phyloP scores from a whole-genome alignment of 2,797 vertebrate species.

The Platalea minor region DNA sequence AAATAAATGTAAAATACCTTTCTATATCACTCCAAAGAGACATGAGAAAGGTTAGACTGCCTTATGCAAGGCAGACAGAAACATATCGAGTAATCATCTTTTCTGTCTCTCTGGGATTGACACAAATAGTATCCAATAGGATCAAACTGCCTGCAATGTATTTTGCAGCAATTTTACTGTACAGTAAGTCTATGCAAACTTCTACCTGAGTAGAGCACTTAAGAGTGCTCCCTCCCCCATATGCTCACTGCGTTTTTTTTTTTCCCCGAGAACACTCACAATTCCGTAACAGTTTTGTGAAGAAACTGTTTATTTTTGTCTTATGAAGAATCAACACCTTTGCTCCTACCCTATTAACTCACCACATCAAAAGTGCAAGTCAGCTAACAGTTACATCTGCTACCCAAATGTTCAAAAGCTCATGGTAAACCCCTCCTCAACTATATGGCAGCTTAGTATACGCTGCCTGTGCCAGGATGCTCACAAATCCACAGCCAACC shows the following conservation, averaged over 20 bases:
- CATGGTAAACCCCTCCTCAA: background rate
- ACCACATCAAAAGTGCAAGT: background rate
- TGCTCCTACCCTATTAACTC: background rate
- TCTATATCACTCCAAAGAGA: background rate
- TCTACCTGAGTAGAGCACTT: background rate
- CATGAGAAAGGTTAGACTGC: background rate
- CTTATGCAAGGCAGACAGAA: background rate
- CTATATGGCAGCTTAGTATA: fast-evolving
- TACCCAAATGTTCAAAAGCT: too few species aligned
- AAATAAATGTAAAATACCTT: background rate
- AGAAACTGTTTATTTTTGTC: background rate
- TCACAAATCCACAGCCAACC: too few species aligned
- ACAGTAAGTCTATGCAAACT: background rate
- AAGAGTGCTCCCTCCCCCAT: background rate
- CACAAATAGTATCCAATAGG: fast-evolving
- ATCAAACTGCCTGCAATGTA: fast-evolving
- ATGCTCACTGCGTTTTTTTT: background rate
- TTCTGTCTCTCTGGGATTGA: background rate
- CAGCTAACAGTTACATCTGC: background rate
- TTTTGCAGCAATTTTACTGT: background rate
- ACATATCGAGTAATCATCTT: fast-evolving
- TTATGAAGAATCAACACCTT: background rate
- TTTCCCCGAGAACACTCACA: background rate
- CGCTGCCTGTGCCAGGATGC: background rate
- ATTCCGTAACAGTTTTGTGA: fast-evolving